Evolutionary conservation across 2,888 invertebrate genomes (phyloP).

Genomic region (Drosophila colorata): DNA sequence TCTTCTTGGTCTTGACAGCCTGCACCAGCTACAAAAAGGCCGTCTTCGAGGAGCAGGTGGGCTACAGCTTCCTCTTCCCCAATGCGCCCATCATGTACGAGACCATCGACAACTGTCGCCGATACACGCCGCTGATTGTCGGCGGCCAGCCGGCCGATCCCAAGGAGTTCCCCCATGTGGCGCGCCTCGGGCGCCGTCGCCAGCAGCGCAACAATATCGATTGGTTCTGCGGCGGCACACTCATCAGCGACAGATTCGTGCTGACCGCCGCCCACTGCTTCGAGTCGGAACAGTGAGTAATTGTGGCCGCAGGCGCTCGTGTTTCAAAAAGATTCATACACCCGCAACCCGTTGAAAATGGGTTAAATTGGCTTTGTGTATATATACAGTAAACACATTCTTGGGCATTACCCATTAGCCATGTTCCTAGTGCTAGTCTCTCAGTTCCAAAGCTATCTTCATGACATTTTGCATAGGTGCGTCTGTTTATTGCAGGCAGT

Average conservation of each 20-base stretch:
- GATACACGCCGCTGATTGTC: conserved; percentile 85
- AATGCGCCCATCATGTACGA: conserved; percentile 48
- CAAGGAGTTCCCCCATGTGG: conserved; percentile 82
- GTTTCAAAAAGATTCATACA: no score
- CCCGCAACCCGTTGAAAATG: no score
- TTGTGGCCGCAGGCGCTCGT: not conserved
- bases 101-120: conserved; percentile 67
- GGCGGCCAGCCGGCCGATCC: conserved; percentile 76
- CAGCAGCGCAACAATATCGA: conserved; percentile 17
- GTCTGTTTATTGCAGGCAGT: no score
- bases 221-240: conserved; percentile 81
- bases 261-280: conserved; percentile 73
- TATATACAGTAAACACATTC: no score
- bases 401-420: no score
- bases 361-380: no score
- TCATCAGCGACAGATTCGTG: conserved; percentile 66
- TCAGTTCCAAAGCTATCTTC: no score
- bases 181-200: conserved; percentile 53
- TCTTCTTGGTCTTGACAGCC: conserved; percentile 15
- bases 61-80: conserved; percentile 60
- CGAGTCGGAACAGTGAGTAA: conserved; percentile 59
- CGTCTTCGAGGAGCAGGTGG: conserved; percentile 66
- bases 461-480: no score
- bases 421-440: no score
- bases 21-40: conserved; percentile 66